A percentile compares a stretch with the other conserved stretches of the same genome.
Conservation (phyloP, 2,113 vertebrate species). For the Etia nguti region DNA sequence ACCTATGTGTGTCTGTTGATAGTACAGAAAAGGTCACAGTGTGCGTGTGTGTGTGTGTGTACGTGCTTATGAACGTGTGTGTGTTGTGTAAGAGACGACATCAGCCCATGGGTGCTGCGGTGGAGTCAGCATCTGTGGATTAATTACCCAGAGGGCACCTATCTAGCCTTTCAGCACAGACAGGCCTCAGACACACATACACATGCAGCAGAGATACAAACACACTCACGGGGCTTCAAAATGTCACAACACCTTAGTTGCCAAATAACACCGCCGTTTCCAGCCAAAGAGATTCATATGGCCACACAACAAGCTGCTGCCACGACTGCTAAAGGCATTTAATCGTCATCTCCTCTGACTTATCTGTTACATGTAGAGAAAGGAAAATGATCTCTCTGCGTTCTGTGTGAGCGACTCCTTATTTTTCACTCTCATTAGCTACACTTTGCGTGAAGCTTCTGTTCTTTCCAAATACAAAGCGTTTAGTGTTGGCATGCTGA, state of each 20-base stretch:
- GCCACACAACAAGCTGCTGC: neutral
- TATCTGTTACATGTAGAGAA: neutral
- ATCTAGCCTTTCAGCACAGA: conserved; percentile 42
- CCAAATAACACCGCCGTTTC: neutral
- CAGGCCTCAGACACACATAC: neutral
- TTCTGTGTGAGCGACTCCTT: neutral
- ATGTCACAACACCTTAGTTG: conserved; percentile 37
- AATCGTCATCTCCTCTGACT: neutral
- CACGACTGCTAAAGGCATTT: neutral
- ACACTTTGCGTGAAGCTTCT: neutral
- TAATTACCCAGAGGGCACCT: conserved; percentile 59
- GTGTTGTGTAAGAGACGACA: neutral
- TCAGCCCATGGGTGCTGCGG: conserved; percentile 17
- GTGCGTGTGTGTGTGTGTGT: neutral
- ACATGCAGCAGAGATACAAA: neutral
- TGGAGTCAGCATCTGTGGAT: conserved; percentile 44
- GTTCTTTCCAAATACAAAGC: neutral
- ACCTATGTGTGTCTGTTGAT: neutral
- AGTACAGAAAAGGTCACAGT: conserved; percentile 13
- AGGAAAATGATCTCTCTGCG: neutral
- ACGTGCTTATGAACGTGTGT: neutral
- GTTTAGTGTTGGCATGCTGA: neutral
- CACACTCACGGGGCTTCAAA: conserved; percentile 17
- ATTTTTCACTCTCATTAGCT: neutral
- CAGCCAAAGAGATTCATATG: neutral